Evolutionary conservation across 2,888 invertebrate genomes (phyloP), one percentile per base, ranked within the genome.

Genomic region (Caenorhabditis macrosperma): DNA sequence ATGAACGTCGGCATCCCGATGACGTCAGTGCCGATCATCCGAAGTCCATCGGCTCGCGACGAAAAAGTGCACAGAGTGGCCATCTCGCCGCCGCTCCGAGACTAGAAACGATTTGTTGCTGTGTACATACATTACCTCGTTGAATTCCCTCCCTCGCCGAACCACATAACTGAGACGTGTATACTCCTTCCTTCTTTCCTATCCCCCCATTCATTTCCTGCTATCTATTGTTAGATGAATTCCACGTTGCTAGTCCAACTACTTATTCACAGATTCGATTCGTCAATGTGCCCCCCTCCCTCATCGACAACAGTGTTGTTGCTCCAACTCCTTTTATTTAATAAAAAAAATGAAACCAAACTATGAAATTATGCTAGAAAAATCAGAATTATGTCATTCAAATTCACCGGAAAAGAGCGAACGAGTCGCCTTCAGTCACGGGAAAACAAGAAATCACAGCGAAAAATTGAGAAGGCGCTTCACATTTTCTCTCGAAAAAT

Each of bases 1-100:
- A 69, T 82, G 67, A 71, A 78, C 46, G 69, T 78, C 54, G 72
- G 78, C 30, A 64, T 69, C 55, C 71, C 74, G 54, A 75, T 75
- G 74, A 75, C 78, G 44, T 69, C 77, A 22, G 78, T 82, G 35
- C 82, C 82, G 28, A 78, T 82, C 24, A 82, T 82, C 55, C 60
- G 82, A 78, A 82, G 82, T 78, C 77, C 81, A 59, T 75, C 82
- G 52, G 67, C 82, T 44, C 80, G 80, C 50, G 67, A 66, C 75
- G 75, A 67, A 35, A 74, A 74, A 57, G 64, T 74, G 48, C 67
- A 72, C 41, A 61, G 67, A 67, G 67, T 78, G 60, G 66, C 66
- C 35, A 72, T 72, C 22, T 78, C 78, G 52, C 78, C 78, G 35
- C 78, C 78, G 41, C 66, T 78, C 44, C 78, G 78, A 67, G 72